Evolutionary conservation across 2,113 vertebrate genomes (phyloP).

Genomic region (Naja naja): DNA sequence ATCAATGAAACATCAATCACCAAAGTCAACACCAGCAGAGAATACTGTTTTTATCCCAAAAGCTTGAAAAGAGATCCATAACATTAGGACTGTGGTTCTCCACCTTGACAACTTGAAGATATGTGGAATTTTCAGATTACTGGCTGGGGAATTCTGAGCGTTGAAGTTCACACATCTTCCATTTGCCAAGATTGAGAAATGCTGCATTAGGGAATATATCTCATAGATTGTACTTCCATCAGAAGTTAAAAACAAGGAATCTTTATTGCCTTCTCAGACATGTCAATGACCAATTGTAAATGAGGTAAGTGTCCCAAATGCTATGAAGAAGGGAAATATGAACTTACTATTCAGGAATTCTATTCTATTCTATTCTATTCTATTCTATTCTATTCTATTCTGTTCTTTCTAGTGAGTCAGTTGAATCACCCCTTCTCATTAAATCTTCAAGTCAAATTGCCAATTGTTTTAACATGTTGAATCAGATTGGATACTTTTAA

Average conservation of each 20-base stretch:
- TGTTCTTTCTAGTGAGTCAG: neutral
- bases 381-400: neutral
- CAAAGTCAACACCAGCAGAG: slow-evolving; percentile 18
- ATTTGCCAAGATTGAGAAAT: neutral
- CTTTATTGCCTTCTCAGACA: slow-evolving; percentile 16
- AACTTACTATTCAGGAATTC: neutral
- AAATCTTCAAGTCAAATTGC: neutral
- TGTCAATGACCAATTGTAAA: slow-evolving; percentile 23
- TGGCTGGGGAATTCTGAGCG: neutral
- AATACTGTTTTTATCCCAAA: slow-evolving; percentile 6
- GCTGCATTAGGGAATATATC: neutral
- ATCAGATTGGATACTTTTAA: neutral
- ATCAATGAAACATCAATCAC: slow-evolving; percentile 30
- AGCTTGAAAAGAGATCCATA: slow-evolving; percentile 9
- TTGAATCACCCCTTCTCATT: neutral
- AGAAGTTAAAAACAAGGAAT: slow-evolving; percentile 17
- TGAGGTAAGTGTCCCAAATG: slow-evolving; percentile 17
- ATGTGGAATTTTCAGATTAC: neutral
- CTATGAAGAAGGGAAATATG: neutral
- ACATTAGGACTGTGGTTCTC: neutral
- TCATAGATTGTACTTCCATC: slow-evolving; percentile 27
- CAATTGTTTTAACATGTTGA: neutral
- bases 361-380: too few relatives aligned
- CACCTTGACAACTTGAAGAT: too few relatives aligned
- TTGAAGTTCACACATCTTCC: neutral